A percentile compares a stretch with the other conserved stretches of the same genome.
phyloP scores from a whole-genome alignment of 1,140 invertebrate genomes.

The Ruditapes philippinarum region DNA sequence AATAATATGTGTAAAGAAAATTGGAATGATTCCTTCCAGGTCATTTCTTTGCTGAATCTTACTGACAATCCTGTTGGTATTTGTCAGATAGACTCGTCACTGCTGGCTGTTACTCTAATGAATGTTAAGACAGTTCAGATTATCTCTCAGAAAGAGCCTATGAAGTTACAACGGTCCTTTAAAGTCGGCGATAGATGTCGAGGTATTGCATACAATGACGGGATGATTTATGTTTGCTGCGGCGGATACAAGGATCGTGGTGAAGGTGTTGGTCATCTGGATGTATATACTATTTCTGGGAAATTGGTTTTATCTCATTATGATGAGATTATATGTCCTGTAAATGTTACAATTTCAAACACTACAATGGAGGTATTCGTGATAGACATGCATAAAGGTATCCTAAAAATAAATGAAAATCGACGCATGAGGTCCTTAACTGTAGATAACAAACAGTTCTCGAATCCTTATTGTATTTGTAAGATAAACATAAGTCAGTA shows the following conservation, averaged over 20 bases:
- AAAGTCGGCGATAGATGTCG: not conserved
- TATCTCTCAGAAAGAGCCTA: not conserved
- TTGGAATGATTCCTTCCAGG: not conserved
- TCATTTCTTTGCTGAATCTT: not conserved
- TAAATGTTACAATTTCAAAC: too few relatives aligned
- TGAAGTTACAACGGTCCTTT: not conserved
- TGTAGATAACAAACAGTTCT: too few relatives aligned
- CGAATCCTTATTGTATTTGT: too few relatives aligned
- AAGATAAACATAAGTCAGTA: too few relatives aligned
- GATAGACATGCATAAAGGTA: too few relatives aligned
- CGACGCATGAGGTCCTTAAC: too few relatives aligned
- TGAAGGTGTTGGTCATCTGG: too few relatives aligned
- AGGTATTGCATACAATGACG: not conserved
- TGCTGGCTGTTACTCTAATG: not conserved
- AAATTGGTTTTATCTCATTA: too few relatives aligned
- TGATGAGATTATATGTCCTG: too few relatives aligned
- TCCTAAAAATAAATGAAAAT: too few relatives aligned
- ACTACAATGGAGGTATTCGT: too few relatives aligned
- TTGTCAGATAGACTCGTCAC: not conserved
- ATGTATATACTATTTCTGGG: too few relatives aligned
- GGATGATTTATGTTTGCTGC: not conserved
- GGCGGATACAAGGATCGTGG: not conserved
- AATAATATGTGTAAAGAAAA: not conserved
- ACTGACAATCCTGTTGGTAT: not conserved
- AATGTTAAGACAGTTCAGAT: not conserved